These are phyloP conservation scores for Nothoprocta pentlandii DNA, from an alignment of 2,113 vertebrate genomes.

Conservation along the genomic window DNA sequence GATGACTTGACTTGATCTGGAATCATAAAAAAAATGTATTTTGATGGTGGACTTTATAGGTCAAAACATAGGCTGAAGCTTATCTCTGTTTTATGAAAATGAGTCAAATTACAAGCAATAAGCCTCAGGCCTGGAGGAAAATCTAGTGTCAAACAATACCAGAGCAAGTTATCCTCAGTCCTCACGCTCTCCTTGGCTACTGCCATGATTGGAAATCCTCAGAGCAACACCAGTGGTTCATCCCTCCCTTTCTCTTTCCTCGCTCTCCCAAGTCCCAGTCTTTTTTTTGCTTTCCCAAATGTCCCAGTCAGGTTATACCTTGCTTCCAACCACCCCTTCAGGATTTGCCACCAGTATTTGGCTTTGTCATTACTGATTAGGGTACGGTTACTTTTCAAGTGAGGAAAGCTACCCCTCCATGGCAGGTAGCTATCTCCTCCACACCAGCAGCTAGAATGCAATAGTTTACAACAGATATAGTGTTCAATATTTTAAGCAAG, in stretches of 20 bases:
- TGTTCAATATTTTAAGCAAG: neutral
- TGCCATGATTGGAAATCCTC: neutral
- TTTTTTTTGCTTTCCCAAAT: neutral
- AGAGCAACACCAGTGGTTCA: neutral
- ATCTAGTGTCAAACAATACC: neutral
- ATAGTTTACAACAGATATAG: neutral
- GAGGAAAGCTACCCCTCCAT: neutral
- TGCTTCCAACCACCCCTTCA: neutral
- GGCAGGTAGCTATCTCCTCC: neutral
- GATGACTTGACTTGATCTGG: neutral
- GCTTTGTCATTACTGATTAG: neutral
- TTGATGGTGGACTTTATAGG: neutral
- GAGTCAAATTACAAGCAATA: neutral
- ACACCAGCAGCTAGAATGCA: neutral
- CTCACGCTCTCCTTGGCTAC: neutral
- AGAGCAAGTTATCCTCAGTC: neutral
- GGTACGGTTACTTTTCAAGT: neutral
- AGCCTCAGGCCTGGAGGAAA: neutral
- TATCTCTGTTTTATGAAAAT: neutral
- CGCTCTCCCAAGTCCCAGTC: neutral
- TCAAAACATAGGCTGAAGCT: neutral
- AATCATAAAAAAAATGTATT: neutral
- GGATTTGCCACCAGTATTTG: neutral
- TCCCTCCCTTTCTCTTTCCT: neutral
- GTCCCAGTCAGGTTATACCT: neutral